Base-by-base conservation (phyloP, 1,140 invertebrate species). In the Chymomyza costata region DNA sequence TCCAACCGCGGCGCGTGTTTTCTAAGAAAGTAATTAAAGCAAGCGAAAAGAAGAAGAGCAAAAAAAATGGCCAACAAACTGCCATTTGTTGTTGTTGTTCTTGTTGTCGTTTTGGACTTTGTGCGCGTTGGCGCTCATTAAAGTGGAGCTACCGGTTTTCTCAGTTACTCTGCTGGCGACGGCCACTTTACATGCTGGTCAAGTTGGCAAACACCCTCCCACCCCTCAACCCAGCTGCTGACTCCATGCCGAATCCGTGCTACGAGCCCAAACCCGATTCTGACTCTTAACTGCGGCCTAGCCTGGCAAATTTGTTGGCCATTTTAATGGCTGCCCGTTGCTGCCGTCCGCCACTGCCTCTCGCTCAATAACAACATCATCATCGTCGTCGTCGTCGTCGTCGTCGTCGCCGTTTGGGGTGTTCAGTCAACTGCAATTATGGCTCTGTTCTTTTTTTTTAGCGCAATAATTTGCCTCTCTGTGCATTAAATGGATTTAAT, bases 401-500 rank as follows among this genome's bases (percentile, higher is more conserved):
- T 18, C 39, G 28, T 31, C 55, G 28, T 64, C 50, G 34, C 40
- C 49, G 56, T 78, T 58, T 62, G 71, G 37, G 63, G 39, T 61
- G 65, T 65, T 68, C 70, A 63, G 38, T 50, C 67, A 63, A 69
- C 76, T 81, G 63, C 70, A 82, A 82, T 82, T 82, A 82, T 76
- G 68, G 56, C 55, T 6, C 53, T 51, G 41, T 49, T 10, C 49
- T 48, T 51, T 62, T 78, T 78, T 64, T 35, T 46, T 15, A 58
- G 63, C 59, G 73, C 63, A 80, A 83, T 83, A 83, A 83, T 83
- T 83, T 83, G 67, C 74, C 65, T 70, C 65, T 64, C 70, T 78
- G 71, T 81, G 68, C 74, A 81, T 82, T 83, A 83, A 83, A 83
- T 83, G 67, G 67, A 82, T 81, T 83, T 83, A 81, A 83, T 83